These are phyloP conservation scores for Loxodonta africana DNA, from an alignment of 2,113 vertebrate species.

Conservation along the genomic window DNA sequence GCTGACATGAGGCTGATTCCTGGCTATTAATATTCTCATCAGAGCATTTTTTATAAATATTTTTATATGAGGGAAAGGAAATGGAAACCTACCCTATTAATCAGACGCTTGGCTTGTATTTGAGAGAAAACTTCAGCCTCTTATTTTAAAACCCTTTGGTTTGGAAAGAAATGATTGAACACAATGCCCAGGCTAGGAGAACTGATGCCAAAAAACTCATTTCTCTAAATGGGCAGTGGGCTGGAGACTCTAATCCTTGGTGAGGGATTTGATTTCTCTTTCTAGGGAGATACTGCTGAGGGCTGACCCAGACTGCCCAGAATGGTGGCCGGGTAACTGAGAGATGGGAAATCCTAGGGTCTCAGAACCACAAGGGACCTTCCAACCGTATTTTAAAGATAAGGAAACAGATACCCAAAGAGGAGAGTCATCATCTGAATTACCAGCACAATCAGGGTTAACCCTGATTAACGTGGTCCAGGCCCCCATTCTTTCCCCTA, in stretches of 20 bases:
- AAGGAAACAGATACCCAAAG: neutral
- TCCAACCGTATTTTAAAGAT: neutral
- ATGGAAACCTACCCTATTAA: slow-evolving; percentile 74
- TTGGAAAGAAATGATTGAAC: slow-evolving; percentile 83
- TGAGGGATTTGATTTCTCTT: slow-evolving; percentile 61
- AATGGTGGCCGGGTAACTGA: neutral
- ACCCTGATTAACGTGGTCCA: neutral
- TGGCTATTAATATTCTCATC: slow-evolving; percentile 77
- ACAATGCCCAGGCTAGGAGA: slow-evolving; percentile 54
- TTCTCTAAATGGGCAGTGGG: slow-evolving; percentile 64
- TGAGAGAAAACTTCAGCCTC: slow-evolving; percentile 71
- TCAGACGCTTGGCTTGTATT: slow-evolving; percentile 76
- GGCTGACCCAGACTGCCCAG: neutral
- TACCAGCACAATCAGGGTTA: neutral
- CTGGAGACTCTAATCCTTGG: slow-evolving; percentile 5
- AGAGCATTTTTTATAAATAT: slow-evolving; percentile 67
- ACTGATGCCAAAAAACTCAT: slow-evolving; percentile 74
- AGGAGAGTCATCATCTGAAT: neutral
- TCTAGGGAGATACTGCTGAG: slow-evolving; percentile 55
- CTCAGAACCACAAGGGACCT: neutral
- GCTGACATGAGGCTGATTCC: slow-evolving; percentile 39
- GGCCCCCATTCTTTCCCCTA: neutral
- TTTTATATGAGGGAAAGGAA: slow-evolving; percentile 75
- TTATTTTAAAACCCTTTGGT: slow-evolving; percentile 76
- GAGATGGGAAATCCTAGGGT: neutral